phyloP scores from a whole-genome alignment of 2,113 vertebrate species.

The Podocnemis expansa region DNA sequence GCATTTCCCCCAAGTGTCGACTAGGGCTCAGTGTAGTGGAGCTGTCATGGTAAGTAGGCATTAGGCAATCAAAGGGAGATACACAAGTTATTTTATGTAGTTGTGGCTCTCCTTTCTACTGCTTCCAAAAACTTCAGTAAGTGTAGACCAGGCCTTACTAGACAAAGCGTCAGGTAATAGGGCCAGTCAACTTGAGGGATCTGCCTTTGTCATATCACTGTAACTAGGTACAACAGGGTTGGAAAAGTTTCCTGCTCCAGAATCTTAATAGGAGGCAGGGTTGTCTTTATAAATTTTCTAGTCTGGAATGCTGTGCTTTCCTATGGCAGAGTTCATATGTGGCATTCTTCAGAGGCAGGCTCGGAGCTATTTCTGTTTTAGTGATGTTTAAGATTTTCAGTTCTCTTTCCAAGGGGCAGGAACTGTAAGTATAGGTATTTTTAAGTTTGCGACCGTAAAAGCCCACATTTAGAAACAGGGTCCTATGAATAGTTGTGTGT shows the following conservation, averaged over 20 bases:
- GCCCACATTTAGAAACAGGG: constrained; percentile 11
- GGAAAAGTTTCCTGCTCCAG: neutral
- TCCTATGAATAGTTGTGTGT: neutral
- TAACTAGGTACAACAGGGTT: neutral
- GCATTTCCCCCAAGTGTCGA: too few species aligned
- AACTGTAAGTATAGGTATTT: constrained; percentile 9
- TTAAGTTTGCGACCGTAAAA: neutral
- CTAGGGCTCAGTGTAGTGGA: too few species aligned
- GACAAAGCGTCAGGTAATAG: constrained; percentile 28
- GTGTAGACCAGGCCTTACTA: neutral
- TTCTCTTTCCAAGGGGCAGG: constrained; percentile 18
- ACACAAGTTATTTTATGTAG: too few species aligned
- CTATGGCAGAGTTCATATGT: neutral
- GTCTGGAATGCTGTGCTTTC: neutral
- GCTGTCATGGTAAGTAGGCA: too few species aligned
- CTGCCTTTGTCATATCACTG: neutral
- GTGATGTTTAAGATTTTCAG: neutral
- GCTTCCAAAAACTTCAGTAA: too few species aligned
- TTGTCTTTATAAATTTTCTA: too few species aligned
- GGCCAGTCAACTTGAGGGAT: constrained; percentile 15
- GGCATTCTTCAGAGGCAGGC: neutral
- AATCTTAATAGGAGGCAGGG: too few species aligned
- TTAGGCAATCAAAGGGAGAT: too few species aligned
- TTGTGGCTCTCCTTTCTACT: too few species aligned
- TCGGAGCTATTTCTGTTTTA: neutral